Percentiles rank a stretch among this genome's conserved stretches.
Evolutionary conservation across 1,140 invertebrate genomes (phyloP).

Genomic region (Drosophila insularis): DNA sequence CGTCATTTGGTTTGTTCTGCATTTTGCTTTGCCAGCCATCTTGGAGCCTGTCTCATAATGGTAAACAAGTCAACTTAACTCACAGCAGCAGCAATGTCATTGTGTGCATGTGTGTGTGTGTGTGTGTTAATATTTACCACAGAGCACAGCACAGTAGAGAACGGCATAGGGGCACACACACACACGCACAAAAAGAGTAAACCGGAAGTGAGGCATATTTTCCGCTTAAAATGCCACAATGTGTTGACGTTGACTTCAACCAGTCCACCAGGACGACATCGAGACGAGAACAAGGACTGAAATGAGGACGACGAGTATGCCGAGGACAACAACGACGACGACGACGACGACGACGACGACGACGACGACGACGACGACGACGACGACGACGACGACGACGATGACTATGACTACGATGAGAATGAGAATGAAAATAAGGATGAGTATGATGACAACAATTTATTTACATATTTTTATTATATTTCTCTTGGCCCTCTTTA

Average conservation of each 20-base stretch:
- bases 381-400: constrained; percentile 20
- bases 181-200: constrained; percentile 14
- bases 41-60: constrained; percentile 44
- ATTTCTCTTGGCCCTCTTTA: constrained; percentile 35
- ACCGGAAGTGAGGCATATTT: constrained; percentile 71
- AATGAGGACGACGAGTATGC: constrained; percentile 14
- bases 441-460: constrained; percentile 44
- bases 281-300: constrained; percentile 1
- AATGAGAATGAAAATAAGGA: constrained; percentile 14
- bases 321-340: constrained; percentile 25
- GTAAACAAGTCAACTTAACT: constrained; percentile 60
- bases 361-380: constrained; percentile 14
- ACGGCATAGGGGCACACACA: background rate
- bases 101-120: constrained; percentile 1
- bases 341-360: constrained; percentile 12
- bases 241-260: constrained; percentile 57
- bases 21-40: constrained; percentile 24
- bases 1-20: constrained; percentile 10
- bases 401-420: no score
- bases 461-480: constrained; percentile 63
- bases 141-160: background rate
- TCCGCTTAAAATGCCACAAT: constrained; percentile 75
- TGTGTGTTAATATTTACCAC: constrained; percentile 18
- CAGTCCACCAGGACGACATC: background rate
- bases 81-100: constrained; percentile 2